Conservation (phyloP, 1,140 invertebrate genomes). For the Oedothorax gibbosus region DNA sequence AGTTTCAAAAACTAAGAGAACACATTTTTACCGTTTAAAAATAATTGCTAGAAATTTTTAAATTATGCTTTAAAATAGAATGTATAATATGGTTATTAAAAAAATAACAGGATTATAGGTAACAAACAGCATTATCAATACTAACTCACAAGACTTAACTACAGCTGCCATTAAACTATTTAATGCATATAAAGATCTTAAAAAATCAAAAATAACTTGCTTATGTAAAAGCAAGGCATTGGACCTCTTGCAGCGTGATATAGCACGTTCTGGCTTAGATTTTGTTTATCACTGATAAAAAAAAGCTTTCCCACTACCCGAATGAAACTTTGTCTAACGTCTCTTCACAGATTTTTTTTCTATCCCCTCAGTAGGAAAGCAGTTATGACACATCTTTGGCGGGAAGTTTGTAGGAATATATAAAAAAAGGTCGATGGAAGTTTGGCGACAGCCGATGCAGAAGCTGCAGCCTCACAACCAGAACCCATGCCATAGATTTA, state of each 20-base stretch:
- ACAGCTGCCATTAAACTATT: too few species aligned
- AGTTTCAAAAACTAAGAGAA: too few species aligned
- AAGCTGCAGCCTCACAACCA: constrained; percentile 30
- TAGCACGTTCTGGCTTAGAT: not conserved
- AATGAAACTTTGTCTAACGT: constrained; percentile 33
- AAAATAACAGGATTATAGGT: too few species aligned
- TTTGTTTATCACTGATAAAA: constrained; percentile 16
- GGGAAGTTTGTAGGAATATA: constrained; percentile 10
- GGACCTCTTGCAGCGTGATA: not conserved
- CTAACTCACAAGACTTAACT: too few species aligned
- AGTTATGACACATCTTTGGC: constrained; percentile 40
- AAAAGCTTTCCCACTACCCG: constrained; percentile 1
- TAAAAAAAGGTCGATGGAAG: constrained; percentile 12
- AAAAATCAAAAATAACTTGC: too few species aligned
- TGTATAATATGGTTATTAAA: too few species aligned
- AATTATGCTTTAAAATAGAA: too few species aligned
- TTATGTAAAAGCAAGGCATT: not conserved
- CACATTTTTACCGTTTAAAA: too few species aligned
- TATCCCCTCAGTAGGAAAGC: constrained; percentile 1
- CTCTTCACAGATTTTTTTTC: constrained; percentile 16
- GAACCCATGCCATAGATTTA: constrained; percentile 36
- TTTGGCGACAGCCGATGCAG: constrained; percentile 31
- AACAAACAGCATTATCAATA: too few species aligned
- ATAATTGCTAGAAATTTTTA: too few species aligned
- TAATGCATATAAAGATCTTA: too few species aligned